These are phyloP conservation scores for Holacanthella duospinosa DNA, from an alignment of 2,888 invertebrate genomes.

Conservation along the genomic window DNA sequence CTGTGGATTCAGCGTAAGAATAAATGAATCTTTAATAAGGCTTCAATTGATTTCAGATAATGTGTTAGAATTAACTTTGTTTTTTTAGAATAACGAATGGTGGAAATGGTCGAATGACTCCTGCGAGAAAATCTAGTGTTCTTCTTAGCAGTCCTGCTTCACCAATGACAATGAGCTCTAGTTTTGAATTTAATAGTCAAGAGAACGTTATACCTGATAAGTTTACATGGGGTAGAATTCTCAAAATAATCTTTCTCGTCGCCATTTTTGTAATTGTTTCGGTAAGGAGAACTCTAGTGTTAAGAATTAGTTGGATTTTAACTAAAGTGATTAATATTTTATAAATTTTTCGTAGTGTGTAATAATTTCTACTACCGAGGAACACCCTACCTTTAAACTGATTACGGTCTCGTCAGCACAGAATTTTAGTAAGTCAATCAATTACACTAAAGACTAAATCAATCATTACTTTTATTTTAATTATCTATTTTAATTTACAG, in stretches of 20 bases:
- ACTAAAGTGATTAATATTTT: background rate
- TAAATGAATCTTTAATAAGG: background rate
- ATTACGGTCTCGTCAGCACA: slow-evolving; percentile 18
- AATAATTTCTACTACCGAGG: slow-evolving; percentile 29
- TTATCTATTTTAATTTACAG: slow-evolving; percentile 15
- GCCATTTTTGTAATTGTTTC: slow-evolving; percentile 22
- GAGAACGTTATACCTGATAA: slow-evolving; percentile 14
- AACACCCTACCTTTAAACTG: slow-evolving; percentile 17
- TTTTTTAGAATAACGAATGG: background rate
- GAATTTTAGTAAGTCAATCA: slow-evolving; percentile 18
- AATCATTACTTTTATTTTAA: background rate
- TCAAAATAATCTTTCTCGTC: slow-evolving; percentile 29
- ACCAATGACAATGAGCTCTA: slow-evolving; percentile 16
- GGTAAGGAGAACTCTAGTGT: slow-evolving; percentile 14
- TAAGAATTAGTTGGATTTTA: no score
- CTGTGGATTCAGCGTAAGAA: slow-evolving; percentile 20
- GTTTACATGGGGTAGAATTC: slow-evolving; percentile 25
- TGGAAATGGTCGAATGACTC: background rate
- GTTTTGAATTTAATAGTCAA: slow-evolving; percentile 24
- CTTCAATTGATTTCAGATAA: background rate
- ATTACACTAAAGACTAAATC: background rate
- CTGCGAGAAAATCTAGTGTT: slow-evolving; percentile 16
- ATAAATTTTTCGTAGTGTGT: slow-evolving; percentile 16
- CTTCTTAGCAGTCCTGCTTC: slow-evolving; percentile 25
- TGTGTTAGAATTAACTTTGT: background rate